Evolutionary conservation across 2,797 vertebrate genomes (phyloP).

Genomic region (Poecilia wingei): DNA sequence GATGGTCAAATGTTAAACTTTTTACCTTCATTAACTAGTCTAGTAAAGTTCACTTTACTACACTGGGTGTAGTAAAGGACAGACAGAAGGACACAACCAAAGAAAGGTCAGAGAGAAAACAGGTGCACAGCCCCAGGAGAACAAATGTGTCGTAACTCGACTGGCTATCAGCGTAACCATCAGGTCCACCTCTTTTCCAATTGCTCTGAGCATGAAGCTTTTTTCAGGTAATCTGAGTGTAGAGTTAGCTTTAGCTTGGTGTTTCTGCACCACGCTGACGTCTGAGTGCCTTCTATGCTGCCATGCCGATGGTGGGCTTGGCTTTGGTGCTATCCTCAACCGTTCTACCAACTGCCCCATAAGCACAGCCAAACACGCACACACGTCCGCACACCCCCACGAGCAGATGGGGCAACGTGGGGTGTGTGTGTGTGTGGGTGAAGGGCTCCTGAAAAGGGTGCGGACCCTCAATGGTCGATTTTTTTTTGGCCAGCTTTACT

Average conservation of each 20-base stretch:
- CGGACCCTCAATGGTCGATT: slow-evolving; percentile 36
- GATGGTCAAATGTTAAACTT: background rate
- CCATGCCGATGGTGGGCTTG: slow-evolving; percentile 59
- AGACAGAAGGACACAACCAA: slow-evolving; percentile 39
- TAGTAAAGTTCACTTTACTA: too few relatives aligned
- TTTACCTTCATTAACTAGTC: too few relatives aligned
- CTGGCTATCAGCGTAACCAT: slow-evolving; percentile 36
- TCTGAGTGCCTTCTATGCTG: slow-evolving; percentile 37
- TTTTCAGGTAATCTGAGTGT: slow-evolving; percentile 11
- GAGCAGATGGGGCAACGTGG: slow-evolving; percentile 72
- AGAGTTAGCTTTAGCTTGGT: slow-evolving; percentile 43
- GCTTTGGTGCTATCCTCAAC: slow-evolving; percentile 55
- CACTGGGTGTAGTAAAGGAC: slow-evolving; percentile 19
- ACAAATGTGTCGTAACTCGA: slow-evolving; percentile 57
- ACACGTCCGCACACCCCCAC: slow-evolving; percentile 9
- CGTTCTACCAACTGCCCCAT: slow-evolving; percentile 61
- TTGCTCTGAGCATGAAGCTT: slow-evolving; percentile 39
- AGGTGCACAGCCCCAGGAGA: slow-evolving; percentile 56
- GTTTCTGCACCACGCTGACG: slow-evolving; percentile 22
- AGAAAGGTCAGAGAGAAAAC: slow-evolving; percentile 45
- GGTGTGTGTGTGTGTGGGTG: slow-evolving; percentile 19
- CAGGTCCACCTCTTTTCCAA: slow-evolving; percentile 26
- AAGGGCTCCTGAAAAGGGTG: slow-evolving; percentile 48
- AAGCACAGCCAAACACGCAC: slow-evolving; percentile 51
- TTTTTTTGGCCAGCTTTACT: slow-evolving; percentile 58